Conservation (phyloP, 2,797 vertebrate genomes). For the Neostethus bicornis region DNA sequence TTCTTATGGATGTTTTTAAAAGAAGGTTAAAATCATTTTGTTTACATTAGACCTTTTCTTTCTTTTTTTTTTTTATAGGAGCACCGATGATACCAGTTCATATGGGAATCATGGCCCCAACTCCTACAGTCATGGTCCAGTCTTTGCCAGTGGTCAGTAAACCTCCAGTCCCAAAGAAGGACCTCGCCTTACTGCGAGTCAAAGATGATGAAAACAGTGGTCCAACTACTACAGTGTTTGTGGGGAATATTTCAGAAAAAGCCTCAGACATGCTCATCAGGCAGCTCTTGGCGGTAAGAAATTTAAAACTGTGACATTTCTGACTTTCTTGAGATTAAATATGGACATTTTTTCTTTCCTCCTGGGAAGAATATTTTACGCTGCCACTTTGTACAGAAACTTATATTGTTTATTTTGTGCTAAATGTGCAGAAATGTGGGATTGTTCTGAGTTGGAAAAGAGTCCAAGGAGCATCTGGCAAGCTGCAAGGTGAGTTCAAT, state of each 20-base stretch:
- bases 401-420: constrained; percentile 18
- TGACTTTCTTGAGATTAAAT: background rate
- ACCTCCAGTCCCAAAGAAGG: constrained; percentile 88
- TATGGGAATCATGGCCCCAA: constrained; percentile 95
- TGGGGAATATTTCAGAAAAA: constrained; percentile 98
- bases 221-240: constrained; percentile 98
- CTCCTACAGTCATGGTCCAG: constrained; percentile 90
- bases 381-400: background rate
- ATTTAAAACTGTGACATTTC: background rate
- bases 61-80: constrained; percentile 71
- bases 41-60: constrained; percentile 2
- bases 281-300: constrained; percentile 94
- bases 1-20: background rate
- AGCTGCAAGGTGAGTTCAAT: constrained; percentile 99
- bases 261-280: constrained; percentile 98
- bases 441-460: constrained; percentile 99
- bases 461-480: constrained; percentile 98
- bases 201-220: constrained; percentile 92
- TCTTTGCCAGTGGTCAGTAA: constrained; percentile 92
- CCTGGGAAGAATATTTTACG: background rate
- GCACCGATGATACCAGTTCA: constrained; percentile 98
- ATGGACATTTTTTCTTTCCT: background rate
- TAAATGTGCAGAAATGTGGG: constrained; percentile 92
- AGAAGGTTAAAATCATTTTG: background rate
- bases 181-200: constrained; percentile 78